Evolutionary conservation across 2,113 vertebrate genomes (phyloP), one percentile per base, ranked within the genome.

Genomic region (Eleginops maclovinus): DNA sequence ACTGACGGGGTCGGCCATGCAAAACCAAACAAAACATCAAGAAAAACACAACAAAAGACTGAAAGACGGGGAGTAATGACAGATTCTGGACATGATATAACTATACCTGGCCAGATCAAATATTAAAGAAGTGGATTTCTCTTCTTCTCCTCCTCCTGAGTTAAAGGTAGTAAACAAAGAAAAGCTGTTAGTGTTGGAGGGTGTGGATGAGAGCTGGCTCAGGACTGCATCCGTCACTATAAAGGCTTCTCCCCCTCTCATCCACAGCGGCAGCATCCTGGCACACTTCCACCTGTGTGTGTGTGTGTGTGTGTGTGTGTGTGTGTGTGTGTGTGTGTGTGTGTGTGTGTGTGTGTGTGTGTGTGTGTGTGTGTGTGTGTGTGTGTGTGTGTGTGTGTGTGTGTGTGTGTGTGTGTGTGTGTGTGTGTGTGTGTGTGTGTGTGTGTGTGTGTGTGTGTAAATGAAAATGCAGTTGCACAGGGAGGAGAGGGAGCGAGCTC

Each of bases 241-340:
- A 41, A 66, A 81, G 80, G 62, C 67, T 70, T 16, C 74, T 55
- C 61, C 24, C 53, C n/a, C 73, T 26, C 44, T 26, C 82, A 76
- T 51, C 80, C 82, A 14, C 83, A 85, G 24, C 61, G 79, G 64
- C 84, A 81, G 77, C 49, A 44, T 44, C 62, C 84, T 84, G 87
- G 72, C 84, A 69, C 65, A 66, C 65, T 28, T 80, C 73, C 82
- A 36, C 31, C 31, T 36, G 54, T 36, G 68, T n/a, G 75, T 31
- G 40, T 50, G 67, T 26, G 60, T 63, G 56, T 36, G 76, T 53
- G 64, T 31, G 55, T 54, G 66, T 44, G 71, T 61, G 61, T 43
- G 75, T 55, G 0, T 17, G 43, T 54, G 64, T 46, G 76, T 65
- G 28, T 50, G 71, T 40, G 54, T 58, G 53, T 31, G 62, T 50